Evolutionary conservation across 2,113 vertebrate species (phyloP).

Genomic region (Cyprinus carpio): DNA sequence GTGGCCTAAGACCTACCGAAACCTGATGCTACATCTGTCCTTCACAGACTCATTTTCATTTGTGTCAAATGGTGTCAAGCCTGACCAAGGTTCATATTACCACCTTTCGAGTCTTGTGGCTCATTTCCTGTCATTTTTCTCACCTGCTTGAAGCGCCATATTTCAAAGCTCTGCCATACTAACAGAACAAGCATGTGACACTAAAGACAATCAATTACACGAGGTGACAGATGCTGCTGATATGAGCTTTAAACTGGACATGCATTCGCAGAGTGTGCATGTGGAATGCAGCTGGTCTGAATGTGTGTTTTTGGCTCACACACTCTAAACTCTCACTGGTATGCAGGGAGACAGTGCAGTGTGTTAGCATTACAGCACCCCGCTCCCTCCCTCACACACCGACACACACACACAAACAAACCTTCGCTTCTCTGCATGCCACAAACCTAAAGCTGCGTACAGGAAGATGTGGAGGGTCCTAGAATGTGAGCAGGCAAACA

Average conservation of each 20-base stretch:
- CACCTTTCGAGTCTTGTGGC: background rate
- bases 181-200: background rate
- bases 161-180: background rate
- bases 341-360: conserved; percentile 28
- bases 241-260: background rate
- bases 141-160: too few relatives aligned
- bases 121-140: background rate
- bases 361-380: conserved; percentile 19
- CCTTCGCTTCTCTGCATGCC: conserved; percentile 9
- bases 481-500: background rate
- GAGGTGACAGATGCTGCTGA: background rate
- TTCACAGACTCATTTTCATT: background rate
- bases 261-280: background rate
- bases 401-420: background rate
- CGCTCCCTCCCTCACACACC: too few relatives aligned
- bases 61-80: background rate
- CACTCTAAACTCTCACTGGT: conserved; percentile 24
- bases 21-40: background rate
- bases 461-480: conserved; percentile 21
- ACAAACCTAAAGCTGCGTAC: background rate
- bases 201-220: background rate
- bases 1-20: background rate
- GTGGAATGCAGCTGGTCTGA: conserved; percentile 38
- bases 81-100: background rate
- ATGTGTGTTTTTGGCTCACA: conserved; percentile 46